These are phyloP conservation scores for Onychostruthus taczanowskii DNA, from an alignment of 2,113 vertebrate species.

Conservation along the genomic window DNA sequence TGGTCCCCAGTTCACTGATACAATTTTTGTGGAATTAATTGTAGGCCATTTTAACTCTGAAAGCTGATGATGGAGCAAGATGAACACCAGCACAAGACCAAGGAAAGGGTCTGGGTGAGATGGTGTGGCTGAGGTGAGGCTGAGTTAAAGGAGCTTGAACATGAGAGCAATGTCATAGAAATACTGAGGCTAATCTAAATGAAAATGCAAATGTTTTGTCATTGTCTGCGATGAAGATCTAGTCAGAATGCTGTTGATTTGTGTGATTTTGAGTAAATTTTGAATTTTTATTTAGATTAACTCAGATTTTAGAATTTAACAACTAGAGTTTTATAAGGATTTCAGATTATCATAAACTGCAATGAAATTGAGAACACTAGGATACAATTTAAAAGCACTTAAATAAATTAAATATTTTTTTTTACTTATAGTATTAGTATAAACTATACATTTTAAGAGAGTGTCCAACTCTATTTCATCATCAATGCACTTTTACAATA, in stretches of 20 bases:
- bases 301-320: neutral
- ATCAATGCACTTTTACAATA: neutral
- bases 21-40: neutral
- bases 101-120: neutral
- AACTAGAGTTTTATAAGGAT: neutral
- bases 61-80: neutral
- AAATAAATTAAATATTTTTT: neutral
- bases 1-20: neutral
- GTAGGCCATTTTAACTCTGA: neutral
- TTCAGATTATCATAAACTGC: neutral
- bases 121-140: neutral
- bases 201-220: neutral
- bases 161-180: fast-evolving
- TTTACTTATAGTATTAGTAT: neutral
- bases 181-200: neutral
- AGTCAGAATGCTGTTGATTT: neutral
- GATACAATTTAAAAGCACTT: neutral
- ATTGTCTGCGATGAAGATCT: neutral
- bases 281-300: neutral
- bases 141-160: neutral
- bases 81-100: neutral
- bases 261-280: neutral
- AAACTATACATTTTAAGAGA: neutral
- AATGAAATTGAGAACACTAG: neutral
- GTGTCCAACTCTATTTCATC: neutral